Evolutionary conservation across 2,113 vertebrate species (phyloP), one percentile per base, ranked within the genome.

Genomic region (Elephantulus edwardii): DNA sequence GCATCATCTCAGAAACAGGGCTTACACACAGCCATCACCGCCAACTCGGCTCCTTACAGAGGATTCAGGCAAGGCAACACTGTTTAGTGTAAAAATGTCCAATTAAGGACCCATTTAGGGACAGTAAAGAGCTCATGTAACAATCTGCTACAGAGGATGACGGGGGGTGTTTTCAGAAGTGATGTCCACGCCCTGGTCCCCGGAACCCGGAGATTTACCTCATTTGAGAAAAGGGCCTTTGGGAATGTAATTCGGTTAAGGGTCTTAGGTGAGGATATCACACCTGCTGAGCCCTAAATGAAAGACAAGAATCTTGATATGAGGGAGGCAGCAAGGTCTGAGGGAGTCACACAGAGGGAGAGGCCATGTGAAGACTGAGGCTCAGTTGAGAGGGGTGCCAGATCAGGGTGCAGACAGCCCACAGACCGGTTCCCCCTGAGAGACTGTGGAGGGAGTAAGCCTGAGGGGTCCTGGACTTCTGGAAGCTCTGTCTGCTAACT

Each of bases 381-480:
- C 19, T 22, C 24, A 75, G 46, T 28, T 10, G 28, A 5, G 56
- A 56, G 12, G 8, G 7, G 19, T 33, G 28, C 19, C 38, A 30
- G 30, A 11, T n/a, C 3, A 35, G 68, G 9, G 46, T 7, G 17
- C 2, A 16, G 42, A 28, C 56, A 10, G 70, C 28, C 28, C 3
- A 35, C 38, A 11, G 35, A 33, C 12, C 46, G 38, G 38, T 33
- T 64, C 40, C 76, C 50, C 2, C 14, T 40, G 12, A 10, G 13
- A 7, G 13, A 3, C 17, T 2, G 6, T 13, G 48, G 30, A 81
- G 17, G 35, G 8, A 74, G 58, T 1, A 0, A 6, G 3, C 22
- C 24, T 44, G 24, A 6, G 48, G 24, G 3, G 9, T 40, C 58
- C 56, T 12, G 35, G 35, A 42, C 16, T 56, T 48, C n/a, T n/a